A percentile compares a stretch with the other conserved stretches of the same genome.
Conservation (phyloP, 2,888 invertebrate genomes). For the Mimachlamys varia region DNA sequence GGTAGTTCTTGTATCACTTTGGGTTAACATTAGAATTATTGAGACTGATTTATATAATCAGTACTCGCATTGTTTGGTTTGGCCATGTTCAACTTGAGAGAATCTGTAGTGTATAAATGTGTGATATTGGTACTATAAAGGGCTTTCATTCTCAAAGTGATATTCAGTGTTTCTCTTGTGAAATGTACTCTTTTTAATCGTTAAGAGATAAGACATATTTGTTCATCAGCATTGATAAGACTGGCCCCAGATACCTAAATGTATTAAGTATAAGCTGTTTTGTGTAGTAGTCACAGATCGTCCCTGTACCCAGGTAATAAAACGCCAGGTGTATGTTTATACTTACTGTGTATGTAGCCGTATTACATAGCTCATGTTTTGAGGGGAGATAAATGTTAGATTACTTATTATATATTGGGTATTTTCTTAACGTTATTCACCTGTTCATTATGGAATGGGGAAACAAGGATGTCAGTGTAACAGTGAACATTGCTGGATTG, state of each 20-base stretch:
- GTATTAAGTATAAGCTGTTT: too few species aligned
- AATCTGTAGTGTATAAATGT: not conserved
- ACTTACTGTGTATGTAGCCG: not conserved
- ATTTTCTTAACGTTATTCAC: too few species aligned
- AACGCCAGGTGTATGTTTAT: not conserved
- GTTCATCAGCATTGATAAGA: not conserved
- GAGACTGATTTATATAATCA: not conserved
- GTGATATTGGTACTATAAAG: constrained; percentile 9
- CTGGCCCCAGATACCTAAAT: not conserved
- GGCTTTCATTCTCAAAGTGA: constrained; percentile 25
- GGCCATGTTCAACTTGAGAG: not conserved
- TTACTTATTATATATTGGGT: too few species aligned
- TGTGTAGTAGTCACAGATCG: not conserved
- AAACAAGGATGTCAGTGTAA: too few species aligned
- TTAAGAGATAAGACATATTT: not conserved
- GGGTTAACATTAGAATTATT: too few species aligned
- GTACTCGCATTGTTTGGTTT: not conserved
- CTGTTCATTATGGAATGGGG: too few species aligned
- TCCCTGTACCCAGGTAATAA: not conserved
- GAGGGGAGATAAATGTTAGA: too few species aligned
- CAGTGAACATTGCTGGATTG: too few species aligned
- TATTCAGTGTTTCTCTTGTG: not conserved
- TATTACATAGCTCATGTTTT: not conserved
- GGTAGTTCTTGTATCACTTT: too few species aligned
- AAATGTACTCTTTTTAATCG: not conserved